Evolutionary conservation across 2,888 invertebrate species (phyloP).

Genomic region (Charanyca ferruginea): DNA sequence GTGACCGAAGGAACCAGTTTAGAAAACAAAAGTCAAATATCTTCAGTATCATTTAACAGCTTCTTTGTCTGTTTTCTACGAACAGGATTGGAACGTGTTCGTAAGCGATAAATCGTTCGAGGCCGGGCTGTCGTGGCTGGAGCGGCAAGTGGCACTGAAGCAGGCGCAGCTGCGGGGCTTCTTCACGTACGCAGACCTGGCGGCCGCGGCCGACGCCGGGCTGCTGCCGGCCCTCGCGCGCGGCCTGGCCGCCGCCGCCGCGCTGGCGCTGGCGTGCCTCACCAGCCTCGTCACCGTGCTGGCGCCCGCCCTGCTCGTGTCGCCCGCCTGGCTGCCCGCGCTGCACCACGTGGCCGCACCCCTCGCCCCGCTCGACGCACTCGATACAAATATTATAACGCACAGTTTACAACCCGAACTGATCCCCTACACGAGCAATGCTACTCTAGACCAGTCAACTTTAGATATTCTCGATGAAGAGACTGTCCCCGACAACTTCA

Average conservation of each 20-base stretch:
- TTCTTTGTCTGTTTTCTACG: background rate
- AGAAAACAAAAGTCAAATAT: background rate
- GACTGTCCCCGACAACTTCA: slow-evolving; percentile 57
- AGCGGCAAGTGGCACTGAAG: slow-evolving; percentile 93
- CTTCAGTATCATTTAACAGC: background rate
- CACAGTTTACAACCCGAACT: slow-evolving; percentile 55
- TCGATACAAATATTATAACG: slow-evolving; percentile 61
- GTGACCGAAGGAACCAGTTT: slow-evolving; percentile 70
- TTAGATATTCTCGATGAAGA: slow-evolving; percentile 56
- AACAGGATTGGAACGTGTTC: slow-evolving; percentile 96
- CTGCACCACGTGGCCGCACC: slow-evolving; percentile 51
- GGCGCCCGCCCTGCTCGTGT: slow-evolving; percentile 71
- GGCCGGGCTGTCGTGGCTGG: slow-evolving; percentile 93
- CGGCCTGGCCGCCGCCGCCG: slow-evolving; percentile 62
- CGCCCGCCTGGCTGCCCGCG: slow-evolving; percentile 63
- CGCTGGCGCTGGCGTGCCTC: slow-evolving; percentile 54
- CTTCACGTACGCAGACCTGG: slow-evolving; percentile 96
- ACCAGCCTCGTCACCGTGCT: slow-evolving; percentile 71
- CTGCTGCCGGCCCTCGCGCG: slow-evolving; percentile 73
- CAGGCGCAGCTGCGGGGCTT: slow-evolving; percentile 94
- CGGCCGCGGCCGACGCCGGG: slow-evolving; percentile 88
- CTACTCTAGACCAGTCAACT: slow-evolving; percentile 60
- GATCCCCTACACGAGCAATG: slow-evolving; percentile 61
- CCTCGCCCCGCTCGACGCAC: slow-evolving; percentile 54
- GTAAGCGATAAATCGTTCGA: slow-evolving; percentile 95